Evolutionary conservation across 2,797 vertebrate species (phyloP).

Genomic region (Diplodus puntazzo): DNA sequence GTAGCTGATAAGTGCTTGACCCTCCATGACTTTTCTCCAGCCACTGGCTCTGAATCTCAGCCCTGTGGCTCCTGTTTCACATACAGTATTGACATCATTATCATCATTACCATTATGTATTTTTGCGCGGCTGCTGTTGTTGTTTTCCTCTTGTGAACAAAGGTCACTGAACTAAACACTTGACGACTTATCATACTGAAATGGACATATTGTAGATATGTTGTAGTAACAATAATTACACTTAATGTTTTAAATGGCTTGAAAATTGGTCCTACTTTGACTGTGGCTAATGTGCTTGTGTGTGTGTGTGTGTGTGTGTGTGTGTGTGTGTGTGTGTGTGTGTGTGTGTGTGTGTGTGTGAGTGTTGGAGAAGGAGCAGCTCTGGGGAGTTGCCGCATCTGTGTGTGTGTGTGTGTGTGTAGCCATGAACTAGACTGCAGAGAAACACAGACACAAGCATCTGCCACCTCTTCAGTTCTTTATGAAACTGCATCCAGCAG

Average conservation of each 20-base stretch:
- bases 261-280: not conserved
- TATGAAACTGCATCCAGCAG: not conserved
- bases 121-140: not conserved
- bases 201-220: not conserved
- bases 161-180: not conserved
- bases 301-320: not conserved
- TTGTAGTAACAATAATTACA: not conserved
- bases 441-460: not conserved
- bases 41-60: not conserved
- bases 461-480: not conserved
- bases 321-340: not conserved
- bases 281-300: not conserved
- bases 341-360: not conserved
- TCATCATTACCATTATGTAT: no score
- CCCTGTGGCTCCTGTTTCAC: not conserved
- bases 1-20: conserved; percentile 12
- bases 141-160: not conserved
- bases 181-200: not conserved
- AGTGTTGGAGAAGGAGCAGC: not conserved
- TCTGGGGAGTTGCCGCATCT: not conserved
- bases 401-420: not conserved
- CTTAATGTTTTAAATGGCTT: not conserved
- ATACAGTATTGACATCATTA: not conserved
- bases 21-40: not conserved
- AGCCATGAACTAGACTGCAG: not conserved